Conservation (phyloP, 2,888 invertebrate genomes). For the Agonopterix heracliana region DNA sequence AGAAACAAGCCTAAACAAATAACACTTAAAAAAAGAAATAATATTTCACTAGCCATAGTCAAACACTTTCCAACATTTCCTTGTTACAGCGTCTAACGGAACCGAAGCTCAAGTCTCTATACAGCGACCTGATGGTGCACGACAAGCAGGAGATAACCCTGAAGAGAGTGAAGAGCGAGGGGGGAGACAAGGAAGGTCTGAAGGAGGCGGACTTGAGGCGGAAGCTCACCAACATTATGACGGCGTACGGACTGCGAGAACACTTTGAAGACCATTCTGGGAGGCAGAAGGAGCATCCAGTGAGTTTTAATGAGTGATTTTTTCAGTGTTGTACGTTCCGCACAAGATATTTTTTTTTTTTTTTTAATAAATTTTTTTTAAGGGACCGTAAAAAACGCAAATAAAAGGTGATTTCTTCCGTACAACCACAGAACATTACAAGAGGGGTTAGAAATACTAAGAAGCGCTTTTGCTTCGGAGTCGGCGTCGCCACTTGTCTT, state of each 20-base stretch:
- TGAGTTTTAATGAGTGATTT: too few relatives aligned
- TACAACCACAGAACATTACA: too few relatives aligned
- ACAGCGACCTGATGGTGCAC: conserved; percentile 92
- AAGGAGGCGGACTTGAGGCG: conserved; percentile 87
- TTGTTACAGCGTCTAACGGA: conserved; percentile 84
- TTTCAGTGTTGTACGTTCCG: not conserved
- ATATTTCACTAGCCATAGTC: too few relatives aligned
- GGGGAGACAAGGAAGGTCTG: conserved; percentile 90
- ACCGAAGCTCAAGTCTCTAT: conserved; percentile 88
- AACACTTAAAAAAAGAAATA: too few relatives aligned
- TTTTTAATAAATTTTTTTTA: too few relatives aligned
- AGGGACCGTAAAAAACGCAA: too few relatives aligned
- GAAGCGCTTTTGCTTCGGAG: too few relatives aligned
- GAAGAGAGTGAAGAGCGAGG: conserved; percentile 88
- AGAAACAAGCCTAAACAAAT: too few relatives aligned
- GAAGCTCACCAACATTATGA: conserved; percentile 89
- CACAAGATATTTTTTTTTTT: not conserved
- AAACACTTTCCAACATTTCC: not conserved
- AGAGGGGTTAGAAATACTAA: too few relatives aligned
- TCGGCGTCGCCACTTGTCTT: too few relatives aligned
- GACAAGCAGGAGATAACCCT: conserved; percentile 93
- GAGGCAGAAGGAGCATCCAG: conserved; percentile 75
- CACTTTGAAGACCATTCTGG: conserved; percentile 84
- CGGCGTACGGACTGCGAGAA: conserved; percentile 85
- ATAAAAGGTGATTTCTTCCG: too few relatives aligned